phyloP scores from a whole-genome alignment of 1,140 invertebrate species.

The Harpegnathos saltator region DNA sequence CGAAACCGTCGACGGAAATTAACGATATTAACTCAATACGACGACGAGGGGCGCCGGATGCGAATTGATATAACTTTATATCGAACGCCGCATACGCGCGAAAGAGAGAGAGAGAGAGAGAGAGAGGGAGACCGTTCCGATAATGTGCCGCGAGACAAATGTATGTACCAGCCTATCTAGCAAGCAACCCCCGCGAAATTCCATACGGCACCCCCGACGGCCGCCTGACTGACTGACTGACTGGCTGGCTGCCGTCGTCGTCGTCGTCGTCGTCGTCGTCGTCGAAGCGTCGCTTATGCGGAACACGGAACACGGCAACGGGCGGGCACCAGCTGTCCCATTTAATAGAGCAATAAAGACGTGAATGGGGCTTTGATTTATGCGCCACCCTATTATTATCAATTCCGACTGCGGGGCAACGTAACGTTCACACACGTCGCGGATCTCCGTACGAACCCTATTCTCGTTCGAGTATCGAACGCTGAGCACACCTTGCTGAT shows the following conservation, averaged over 20 bases:
- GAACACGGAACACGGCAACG: conserved; percentile 47
- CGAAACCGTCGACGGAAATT: conserved; percentile 75
- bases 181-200: conserved; percentile 51
- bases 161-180: conserved; percentile 22
- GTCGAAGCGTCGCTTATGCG: conserved; percentile 31
- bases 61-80: conserved; percentile 77
- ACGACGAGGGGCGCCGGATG: conserved; percentile 45
- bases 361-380: conserved; percentile 85
- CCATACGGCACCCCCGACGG: conserved; percentile 20
- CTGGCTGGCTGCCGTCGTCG: conserved; percentile 3
- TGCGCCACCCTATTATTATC: conserved; percentile 84
- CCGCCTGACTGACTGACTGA: not conserved
- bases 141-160: conserved; percentile 69
- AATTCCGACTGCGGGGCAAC: conserved; percentile 68
- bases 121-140: conserved; percentile 35
- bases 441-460: too few relatives aligned
- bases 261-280: conserved; percentile 24
- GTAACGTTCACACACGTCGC: conserved; percentile 39
- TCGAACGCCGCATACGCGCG: conserved; percentile 41
- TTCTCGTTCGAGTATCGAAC: too few relatives aligned
- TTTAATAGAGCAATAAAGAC: conserved; percentile 86
- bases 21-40: conserved; percentile 77
- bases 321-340: conserved; percentile 82
- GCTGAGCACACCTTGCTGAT: too few relatives aligned
- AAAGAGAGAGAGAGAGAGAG: too few relatives aligned